Evolutionary conservation across 2,113 vertebrate genomes (phyloP).

Genomic region (Falco punctatus): DNA sequence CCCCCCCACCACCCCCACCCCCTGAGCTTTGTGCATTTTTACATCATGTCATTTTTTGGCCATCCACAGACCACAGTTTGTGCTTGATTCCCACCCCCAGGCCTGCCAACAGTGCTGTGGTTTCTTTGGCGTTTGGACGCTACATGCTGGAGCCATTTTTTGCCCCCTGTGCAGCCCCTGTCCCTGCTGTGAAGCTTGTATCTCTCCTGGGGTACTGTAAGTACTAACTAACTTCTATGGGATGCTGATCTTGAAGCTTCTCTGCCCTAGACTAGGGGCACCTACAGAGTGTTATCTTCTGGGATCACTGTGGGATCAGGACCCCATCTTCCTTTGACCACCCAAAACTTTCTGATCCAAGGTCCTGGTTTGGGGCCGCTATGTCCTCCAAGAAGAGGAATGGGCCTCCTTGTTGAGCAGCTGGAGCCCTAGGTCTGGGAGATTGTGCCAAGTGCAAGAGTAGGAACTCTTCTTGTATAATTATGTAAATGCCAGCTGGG

Average conservation of each 20-base stretch:
- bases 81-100: conserved; percentile 40
- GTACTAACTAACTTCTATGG: conserved; percentile 11
- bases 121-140: conserved; percentile 85
- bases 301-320: background rate
- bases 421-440: background rate
- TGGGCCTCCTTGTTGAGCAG: background rate
- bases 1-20: no score
- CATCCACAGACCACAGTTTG: background rate
- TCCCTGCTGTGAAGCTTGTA: conserved; percentile 77
- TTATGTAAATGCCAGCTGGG: background rate
- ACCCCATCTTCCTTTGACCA: background rate
- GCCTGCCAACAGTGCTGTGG: conserved; percentile 83
- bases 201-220: conserved; percentile 85
- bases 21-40: background rate
- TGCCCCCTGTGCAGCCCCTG: conserved; percentile 81
- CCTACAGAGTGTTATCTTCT: background rate
- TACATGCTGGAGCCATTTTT: conserved; percentile 87
- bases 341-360: background rate
- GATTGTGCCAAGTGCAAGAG: background rate
- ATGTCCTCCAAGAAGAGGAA: background rate
- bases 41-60: background rate
- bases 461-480: background rate
- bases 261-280: background rate
- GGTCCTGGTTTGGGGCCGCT: background rate
- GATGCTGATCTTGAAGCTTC: background rate